These are phyloP conservation scores for Bradypodion pumilum DNA, from an alignment of 2,797 vertebrate genomes.

Conservation along the genomic window DNA sequence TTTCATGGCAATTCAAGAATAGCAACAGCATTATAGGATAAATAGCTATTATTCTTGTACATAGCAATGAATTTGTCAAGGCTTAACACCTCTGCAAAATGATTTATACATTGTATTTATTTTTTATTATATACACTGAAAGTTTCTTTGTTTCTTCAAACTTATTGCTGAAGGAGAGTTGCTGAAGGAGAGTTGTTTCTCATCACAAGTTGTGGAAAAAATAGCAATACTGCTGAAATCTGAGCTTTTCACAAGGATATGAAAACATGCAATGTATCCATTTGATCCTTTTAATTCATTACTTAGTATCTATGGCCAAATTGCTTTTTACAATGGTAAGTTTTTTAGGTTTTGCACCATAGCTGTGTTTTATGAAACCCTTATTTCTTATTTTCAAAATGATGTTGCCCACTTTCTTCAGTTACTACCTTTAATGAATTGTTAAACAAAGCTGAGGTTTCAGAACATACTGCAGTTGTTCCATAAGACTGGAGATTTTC, in stretches of 20 bases:
- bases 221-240: slow-evolving; percentile 12
- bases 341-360: not conserved
- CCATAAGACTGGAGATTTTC: not conserved
- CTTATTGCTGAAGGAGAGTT: slow-evolving; percentile 33
- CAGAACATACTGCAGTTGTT: not conserved
- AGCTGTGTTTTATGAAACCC: not conserved
- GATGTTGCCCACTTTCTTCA: not conserved
- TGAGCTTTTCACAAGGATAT: slow-evolving; percentile 30
- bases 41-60: not conserved
- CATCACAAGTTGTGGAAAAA: slow-evolving; percentile 15
- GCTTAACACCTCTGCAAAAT: slow-evolving; percentile 21
- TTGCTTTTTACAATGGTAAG: not conserved
- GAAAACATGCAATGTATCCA: slow-evolving; percentile 5
- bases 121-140: slow-evolving; percentile 21
- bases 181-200: slow-evolving; percentile 14
- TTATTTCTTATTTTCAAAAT: slow-evolving; percentile 16
- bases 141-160: slow-evolving; percentile 35
- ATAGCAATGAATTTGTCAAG: slow-evolving; percentile 17
- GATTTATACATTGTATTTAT: not conserved
- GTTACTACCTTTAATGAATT: slow-evolving; percentile 1
- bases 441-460: not conserved
- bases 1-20: slow-evolving; percentile 34
- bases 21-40: slow-evolving; percentile 22
- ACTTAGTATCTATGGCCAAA: not conserved
- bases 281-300: slow-evolving; percentile 32